Percentiles rank a stretch among this genome's conserved stretches.
phyloP scores from a whole-genome alignment of 2,113 vertebrate species.

The Oxyruncus cristatus region DNA sequence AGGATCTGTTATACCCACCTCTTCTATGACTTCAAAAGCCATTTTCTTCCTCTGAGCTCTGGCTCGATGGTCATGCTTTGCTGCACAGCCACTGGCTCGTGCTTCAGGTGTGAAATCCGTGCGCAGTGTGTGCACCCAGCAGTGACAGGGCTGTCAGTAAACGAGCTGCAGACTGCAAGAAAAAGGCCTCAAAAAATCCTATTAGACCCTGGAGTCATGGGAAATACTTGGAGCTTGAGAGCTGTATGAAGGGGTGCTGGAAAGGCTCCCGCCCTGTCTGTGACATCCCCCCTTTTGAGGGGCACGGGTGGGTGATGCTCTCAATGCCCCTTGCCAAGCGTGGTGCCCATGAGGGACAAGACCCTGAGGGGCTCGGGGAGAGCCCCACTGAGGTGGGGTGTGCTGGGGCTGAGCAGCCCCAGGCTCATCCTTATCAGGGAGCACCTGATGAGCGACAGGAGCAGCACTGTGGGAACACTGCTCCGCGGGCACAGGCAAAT shows the following conservation, averaged over 20 bases:
- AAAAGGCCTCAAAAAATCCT: not conserved
- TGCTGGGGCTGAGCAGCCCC: not conserved
- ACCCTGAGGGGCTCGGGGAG: rapidly evolving
- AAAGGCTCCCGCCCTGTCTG: rapidly evolving
- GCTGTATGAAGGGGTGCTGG: not conserved
- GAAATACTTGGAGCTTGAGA: not conserved
- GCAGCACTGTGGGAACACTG: not conserved
- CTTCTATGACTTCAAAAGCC: not conserved
- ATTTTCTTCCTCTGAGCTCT: not conserved
- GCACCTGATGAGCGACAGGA: not conserved
- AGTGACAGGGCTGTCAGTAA: not conserved
- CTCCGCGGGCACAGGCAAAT: not conserved
- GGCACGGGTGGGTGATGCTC: not conserved
- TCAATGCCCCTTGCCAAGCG: not conserved
- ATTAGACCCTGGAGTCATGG: not conserved
- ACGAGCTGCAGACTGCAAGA: not conserved
- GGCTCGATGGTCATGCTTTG: not conserved
- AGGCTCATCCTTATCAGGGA: not conserved
- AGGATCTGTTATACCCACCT: not conserved
- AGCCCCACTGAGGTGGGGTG: not conserved
- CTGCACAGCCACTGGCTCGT: not conserved
- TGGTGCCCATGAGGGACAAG: not conserved
- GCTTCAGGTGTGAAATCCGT: not conserved
- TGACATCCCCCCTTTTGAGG: not conserved
- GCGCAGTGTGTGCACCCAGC: rapidly evolving